Conservation (phyloP, 2,797 vertebrate species). For the Tauraco hartlaubi region DNA sequence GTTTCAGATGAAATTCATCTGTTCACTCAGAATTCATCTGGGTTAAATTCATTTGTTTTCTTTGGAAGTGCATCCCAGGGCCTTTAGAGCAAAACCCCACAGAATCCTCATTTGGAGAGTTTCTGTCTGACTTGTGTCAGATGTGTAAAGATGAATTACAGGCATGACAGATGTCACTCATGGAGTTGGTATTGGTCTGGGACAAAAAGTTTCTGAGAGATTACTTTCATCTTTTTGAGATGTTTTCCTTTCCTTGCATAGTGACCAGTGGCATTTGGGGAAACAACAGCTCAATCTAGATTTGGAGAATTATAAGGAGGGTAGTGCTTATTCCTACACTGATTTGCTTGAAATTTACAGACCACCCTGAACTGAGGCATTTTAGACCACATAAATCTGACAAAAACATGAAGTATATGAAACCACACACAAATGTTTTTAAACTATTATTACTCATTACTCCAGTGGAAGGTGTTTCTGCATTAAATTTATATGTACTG, state of each 20-base stretch:
- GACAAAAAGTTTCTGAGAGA: not conserved
- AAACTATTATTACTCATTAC: not conserved
- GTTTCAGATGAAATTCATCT: not conserved
- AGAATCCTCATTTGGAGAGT: not conserved
- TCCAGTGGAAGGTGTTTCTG: conserved; percentile 14
- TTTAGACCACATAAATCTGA: not conserved
- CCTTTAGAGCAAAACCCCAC: not conserved
- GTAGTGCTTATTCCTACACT: not conserved
- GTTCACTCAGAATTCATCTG: not conserved
- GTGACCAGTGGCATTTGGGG: not conserved
- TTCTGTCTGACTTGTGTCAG: not conserved
- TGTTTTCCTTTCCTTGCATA: not conserved
- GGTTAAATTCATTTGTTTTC: not conserved
- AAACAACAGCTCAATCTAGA: not conserved
- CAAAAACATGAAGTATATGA: not conserved
- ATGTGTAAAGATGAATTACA: not conserved
- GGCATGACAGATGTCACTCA: not conserved
- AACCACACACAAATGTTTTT: not conserved
- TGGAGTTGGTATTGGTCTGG: not conserved
- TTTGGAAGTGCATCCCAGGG: not conserved
- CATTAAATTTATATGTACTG: not conserved
- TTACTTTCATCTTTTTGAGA: not conserved
- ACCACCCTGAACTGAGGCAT: not conserved
- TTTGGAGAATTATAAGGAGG: not conserved
- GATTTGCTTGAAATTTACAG: not conserved